Percentiles rank a stretch among this genome's conserved stretches.
Evolutionary conservation across 2,113 vertebrate genomes (phyloP).

Genomic region (Apaloderma vittatum): DNA sequence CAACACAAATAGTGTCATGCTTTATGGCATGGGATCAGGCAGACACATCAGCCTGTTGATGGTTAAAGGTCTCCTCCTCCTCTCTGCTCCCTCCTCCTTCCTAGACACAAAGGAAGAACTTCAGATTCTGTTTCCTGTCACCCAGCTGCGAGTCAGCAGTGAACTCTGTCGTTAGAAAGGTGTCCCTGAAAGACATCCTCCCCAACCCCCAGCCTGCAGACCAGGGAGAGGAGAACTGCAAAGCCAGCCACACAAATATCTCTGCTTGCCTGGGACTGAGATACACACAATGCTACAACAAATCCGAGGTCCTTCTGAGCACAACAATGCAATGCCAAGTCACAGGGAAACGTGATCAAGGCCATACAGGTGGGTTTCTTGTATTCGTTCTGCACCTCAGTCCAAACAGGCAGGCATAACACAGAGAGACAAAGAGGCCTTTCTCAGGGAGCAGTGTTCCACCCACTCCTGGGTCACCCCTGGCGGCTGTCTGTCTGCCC

Average conservation of each 20-base stretch:
- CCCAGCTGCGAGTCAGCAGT: neutral
- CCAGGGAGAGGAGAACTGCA: neutral
- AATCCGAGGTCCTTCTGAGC: neutral
- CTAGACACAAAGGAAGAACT: neutral
- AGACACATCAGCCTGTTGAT: neutral
- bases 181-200: neutral
- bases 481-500: neutral
- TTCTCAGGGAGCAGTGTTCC: neutral
- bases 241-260: neutral
- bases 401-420: neutral
- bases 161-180: neutral
- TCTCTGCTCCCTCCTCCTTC: neutral
- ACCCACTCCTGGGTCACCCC: neutral
- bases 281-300: neutral
- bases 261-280: neutral
- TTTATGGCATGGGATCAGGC: neutral
- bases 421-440: constrained; percentile 2
- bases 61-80: neutral
- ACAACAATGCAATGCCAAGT: neutral
- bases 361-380: neutral
- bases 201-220: neutral
- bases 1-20: neutral
- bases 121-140: neutral
- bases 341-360: neutral
- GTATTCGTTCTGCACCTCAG: neutral